phyloP scores from a whole-genome alignment of 2,888 invertebrate species.

The Phaedon cochleariae region DNA sequence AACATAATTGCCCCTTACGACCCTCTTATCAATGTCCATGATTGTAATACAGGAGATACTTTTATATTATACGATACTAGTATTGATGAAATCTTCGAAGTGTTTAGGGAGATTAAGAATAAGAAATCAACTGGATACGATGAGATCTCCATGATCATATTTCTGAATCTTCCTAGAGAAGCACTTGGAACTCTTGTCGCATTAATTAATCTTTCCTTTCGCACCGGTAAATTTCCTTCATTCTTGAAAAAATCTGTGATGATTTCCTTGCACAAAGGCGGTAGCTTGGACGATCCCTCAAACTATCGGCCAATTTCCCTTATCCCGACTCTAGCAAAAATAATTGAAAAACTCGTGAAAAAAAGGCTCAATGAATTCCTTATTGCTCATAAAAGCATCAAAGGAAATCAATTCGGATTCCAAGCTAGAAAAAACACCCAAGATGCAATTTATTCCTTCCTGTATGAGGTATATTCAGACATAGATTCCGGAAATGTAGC shows the following conservation, averaged over 20 bases:
- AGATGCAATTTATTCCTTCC: conserved; percentile 6
- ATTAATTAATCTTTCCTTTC: background rate
- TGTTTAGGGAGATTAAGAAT: background rate
- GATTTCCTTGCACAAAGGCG: background rate
- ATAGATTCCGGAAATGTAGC: background rate
- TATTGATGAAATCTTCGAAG: background rate
- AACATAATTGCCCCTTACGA: background rate
- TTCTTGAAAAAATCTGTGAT: background rate
- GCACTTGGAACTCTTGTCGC: background rate
- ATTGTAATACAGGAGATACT: background rate
- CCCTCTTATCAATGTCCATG: background rate
- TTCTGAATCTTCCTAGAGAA: background rate
- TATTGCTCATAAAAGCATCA: background rate
- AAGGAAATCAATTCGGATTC: background rate
- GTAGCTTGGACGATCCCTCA: background rate
- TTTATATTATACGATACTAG: background rate
- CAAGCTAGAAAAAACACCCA: background rate
- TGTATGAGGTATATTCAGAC: conserved; percentile 5
- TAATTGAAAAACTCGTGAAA: background rate
- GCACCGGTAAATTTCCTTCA: background rate
- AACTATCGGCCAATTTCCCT: background rate
- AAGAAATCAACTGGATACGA: background rate
- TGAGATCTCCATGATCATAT: background rate
- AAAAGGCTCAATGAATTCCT: background rate
- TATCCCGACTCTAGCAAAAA: background rate